phyloP scores from a whole-genome alignment of 1,140 invertebrate species.

The Drosophila repletoides region DNA sequence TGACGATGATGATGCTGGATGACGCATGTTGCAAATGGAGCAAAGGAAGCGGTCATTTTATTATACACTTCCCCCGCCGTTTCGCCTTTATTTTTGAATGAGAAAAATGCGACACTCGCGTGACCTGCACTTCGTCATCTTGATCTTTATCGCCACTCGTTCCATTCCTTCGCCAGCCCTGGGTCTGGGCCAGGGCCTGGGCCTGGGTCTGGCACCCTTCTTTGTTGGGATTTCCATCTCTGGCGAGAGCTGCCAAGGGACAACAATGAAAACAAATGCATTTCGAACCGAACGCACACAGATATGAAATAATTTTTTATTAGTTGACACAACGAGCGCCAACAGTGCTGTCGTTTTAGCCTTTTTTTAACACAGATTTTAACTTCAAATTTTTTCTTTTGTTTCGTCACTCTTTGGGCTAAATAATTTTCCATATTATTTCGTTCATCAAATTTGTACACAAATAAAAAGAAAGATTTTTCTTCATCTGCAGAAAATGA shows the following conservation, averaged over 20 bases:
- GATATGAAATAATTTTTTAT: conserved; percentile 74
- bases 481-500: too few relatives aligned
- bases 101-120: conserved; percentile 49
- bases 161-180: not conserved
- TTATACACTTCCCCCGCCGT: not conserved
- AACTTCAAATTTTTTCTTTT: too few relatives aligned
- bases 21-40: too few relatives aligned
- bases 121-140: conserved; percentile 70
- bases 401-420: too few relatives aligned
- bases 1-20: conserved; percentile 4
- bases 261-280: conserved; percentile 73
- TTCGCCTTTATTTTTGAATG: not conserved
- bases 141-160: conserved; percentile 45
- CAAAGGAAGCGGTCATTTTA: conserved; percentile 42
- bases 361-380: too few relatives aligned
- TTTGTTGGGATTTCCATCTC: conserved; percentile 3
- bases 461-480: too few relatives aligned
- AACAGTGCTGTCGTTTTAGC: too few relatives aligned
- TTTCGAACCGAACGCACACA: conserved; percentile 47
- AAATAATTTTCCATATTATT: too few relatives aligned
- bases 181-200: not conserved
- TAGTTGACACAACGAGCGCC: conserved; percentile 41
- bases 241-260: not conserved
- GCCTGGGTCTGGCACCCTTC: not conserved
- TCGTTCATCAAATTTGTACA: too few relatives aligned